Evolutionary conservation across 2,797 vertebrate species (phyloP), one percentile per base, ranked within the genome.

Genomic region (Hyperoplus lanceolatus): DNA sequence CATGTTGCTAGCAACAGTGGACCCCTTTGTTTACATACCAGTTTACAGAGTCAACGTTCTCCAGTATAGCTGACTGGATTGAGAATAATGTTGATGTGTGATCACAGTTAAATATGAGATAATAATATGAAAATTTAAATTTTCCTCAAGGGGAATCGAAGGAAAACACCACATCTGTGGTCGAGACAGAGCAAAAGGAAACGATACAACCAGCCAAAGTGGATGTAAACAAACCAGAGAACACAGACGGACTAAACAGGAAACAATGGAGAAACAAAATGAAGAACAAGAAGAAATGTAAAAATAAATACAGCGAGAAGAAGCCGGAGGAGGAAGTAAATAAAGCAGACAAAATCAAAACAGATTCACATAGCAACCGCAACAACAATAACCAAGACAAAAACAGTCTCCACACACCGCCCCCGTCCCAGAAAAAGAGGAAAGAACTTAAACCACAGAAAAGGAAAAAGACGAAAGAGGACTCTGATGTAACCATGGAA

Each of bases 181-280:
- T 15, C 0, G n/a, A 73, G 13, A 60, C 18, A 42, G 36, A 82
- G 11, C 49, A 50, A 12, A 4, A 75, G 67, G 42, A 73, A 62
- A 70, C 21, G 0, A 6, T 54, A 36, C 48, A 71, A 21, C 51
- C 72, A 29, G 57, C 41, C 16, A 49, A 69, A 15, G 61, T 51
- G 1, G 42, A 70, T 9, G 36, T 41, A 75, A 75, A 82, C 6
- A n/a, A 66, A 49, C 51, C 73, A 42, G 66, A 77, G 36, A 49
- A 60, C 15, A 8, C 41, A 10, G 63, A 91, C 6, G 77, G 12
- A 51, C 51, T 95, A 2, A 95, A 13, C 77, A 87, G 95, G 75
- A 73, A 94, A 55, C 93, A 95, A 72, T 96, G 95, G 95, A 95
- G 71, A 89, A 95, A 87, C 80, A 95, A 90, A 84, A 94, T 93